Evolutionary conservation across 2,113 vertebrate species (phyloP).

Genomic region (Loxodonta africana): DNA sequence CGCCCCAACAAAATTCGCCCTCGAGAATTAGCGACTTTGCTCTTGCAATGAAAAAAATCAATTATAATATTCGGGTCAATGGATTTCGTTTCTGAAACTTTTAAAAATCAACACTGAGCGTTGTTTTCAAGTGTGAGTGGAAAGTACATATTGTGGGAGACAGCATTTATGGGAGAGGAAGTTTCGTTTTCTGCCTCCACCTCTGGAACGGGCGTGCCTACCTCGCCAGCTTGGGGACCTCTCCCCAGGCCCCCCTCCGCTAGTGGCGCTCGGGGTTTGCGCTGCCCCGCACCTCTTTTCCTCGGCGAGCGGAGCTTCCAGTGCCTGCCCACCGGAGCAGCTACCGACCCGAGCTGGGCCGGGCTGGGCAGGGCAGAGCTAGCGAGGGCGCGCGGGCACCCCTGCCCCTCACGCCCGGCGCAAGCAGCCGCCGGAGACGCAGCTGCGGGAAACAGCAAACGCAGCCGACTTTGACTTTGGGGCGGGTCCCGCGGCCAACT

Average conservation of each 20-base stretch:
- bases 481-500: neutral
- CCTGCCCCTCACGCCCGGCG: neutral
- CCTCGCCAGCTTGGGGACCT: neutral
- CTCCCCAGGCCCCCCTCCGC: too few relatives aligned
- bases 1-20: neutral
- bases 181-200: constrained; percentile 39
- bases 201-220: neutral
- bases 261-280: neutral
- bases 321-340: neutral
- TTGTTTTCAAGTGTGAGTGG: neutral
- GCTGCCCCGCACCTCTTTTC: neutral
- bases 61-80: neutral
- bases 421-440: neutral
- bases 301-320: neutral
- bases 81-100: constrained; percentile 70
- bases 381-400: neutral
- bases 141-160: neutral
- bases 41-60: neutral
- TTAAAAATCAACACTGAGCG: neutral
- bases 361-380: neutral
- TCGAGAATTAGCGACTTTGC: neutral
- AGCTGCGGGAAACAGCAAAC: neutral
- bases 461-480: neutral
- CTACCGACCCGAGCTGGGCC: neutral
- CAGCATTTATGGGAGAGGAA: neutral